Evolutionary conservation across 2,888 invertebrate species (phyloP), one percentile per base, ranked within the genome.

Genomic region (Polyommatus icarus): DNA sequence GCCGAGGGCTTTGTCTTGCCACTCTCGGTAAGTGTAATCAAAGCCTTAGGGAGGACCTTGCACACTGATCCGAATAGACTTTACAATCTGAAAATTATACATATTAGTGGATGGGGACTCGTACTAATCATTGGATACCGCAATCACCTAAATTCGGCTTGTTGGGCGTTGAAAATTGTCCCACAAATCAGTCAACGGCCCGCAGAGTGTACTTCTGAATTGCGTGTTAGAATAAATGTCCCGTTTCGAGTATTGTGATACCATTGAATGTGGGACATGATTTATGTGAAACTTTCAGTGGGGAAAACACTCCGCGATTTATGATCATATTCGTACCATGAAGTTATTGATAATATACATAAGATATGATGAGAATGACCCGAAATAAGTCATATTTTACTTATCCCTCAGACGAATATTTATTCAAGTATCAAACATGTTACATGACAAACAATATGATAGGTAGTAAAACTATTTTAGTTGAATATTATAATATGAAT

Each of bases 141-240:
- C 73, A 40, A 73, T 73, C 50, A 73, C 73, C 46, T 29, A 50
- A 73, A 20, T 73, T 46, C 40, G 46, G 46, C 15, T 7, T 24
- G 73, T 73, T 50, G 20, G 50, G 50, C 73, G 24, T 46, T 73
- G 73, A 46, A 50, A 73, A 50, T 46, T 73, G 73, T 73, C 73
- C 46, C 73, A 50, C 73, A 73, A 73, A 73, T 73, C 50, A 50
- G 46, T 72, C 72, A 40, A 40, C 20, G 73, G 73, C 46, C 50
- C 73, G 20, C 40, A 24, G 73, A 50, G 50, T 73, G 73, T 73
- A 46, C n/a, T 72, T 46, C 46, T 20, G 73, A 46, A 73, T 50
- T 50, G 73, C 73, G 73, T 72, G 40, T 72, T 72, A 72, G 72
- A 72, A 72, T 72, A 72, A 72, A 72, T 40, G 72, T 72, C 72